A percentile compares a stretch with the other conserved stretches of the same genome.
Conservation (phyloP, 2,113 vertebrate species). For the Cinclus cinclus region DNA sequence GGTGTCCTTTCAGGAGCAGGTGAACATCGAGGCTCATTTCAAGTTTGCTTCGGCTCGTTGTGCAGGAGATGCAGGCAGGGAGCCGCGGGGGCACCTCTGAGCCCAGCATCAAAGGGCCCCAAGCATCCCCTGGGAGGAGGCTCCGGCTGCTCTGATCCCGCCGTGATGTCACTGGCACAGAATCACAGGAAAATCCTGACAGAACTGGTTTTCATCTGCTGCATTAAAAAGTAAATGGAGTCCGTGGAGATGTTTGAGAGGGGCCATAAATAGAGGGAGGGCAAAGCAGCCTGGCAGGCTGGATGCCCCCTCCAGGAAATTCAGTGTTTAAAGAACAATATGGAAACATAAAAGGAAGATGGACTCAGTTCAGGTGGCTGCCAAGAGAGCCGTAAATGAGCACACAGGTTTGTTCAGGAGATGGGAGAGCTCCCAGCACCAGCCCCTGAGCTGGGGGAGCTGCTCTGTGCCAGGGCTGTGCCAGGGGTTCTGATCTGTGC, state of each 20-base stretch:
- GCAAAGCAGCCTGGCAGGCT: not conserved
- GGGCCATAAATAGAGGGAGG: not conserved
- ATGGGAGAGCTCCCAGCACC: not conserved
- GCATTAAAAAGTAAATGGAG: not conserved
- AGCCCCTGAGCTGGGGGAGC: fast-evolving
- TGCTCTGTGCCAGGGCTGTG: fast-evolving
- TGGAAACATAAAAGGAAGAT: not conserved
- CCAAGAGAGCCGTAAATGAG: not conserved
- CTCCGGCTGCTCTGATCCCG: not conserved
- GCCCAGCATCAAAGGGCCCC: not conserved
- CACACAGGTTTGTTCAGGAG: fast-evolving
- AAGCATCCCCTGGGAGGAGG: not conserved
- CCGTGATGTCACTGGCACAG: not conserved
- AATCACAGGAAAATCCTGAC: not conserved
- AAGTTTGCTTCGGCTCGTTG: not conserved
- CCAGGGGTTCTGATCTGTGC: not conserved
- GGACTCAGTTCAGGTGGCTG: not conserved
- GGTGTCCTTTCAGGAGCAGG: not conserved
- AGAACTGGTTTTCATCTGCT: not conserved
- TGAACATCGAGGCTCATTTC: not conserved
- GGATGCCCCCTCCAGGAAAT: not conserved
- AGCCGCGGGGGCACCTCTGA: not conserved
- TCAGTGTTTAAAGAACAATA: not conserved
- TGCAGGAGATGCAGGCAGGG: not conserved
- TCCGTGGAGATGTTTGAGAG: not conserved